Base-by-base conservation (phyloP, 2,888 invertebrate species). In the Cataglyphis livida region DNA sequence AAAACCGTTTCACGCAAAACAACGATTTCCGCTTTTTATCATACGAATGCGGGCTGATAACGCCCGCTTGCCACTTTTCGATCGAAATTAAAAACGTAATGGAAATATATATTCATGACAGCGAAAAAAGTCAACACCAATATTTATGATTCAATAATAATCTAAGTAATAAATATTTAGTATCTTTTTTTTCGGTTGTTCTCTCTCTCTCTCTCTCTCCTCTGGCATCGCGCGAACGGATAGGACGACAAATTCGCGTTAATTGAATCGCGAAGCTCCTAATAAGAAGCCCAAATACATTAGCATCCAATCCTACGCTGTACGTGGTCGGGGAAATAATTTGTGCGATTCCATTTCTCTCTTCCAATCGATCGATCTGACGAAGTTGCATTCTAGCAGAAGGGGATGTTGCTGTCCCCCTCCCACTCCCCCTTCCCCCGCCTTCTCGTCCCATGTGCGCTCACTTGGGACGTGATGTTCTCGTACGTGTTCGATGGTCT, bases 271-370 rank as follows among this genome's bases (percentile, higher is more conserved):
- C 18, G 79, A 76, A 61, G 68, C 70, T 64, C 41, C 82, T 87
- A 84, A 88, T 87, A 87, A 89, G 82, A 82, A 88, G 65, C 74
- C 75, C 86, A 89, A 90, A 89, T 85, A 86, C 84, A 86, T 90
- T 86, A 88, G 84, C 90, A 85, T 88, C 83, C 83, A 82, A 89
- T 90, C 86, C 76, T 35, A 35, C 76, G 75, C 68, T 62, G 73
- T 51, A 71, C 74, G 48, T 41, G 59, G 32, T 5, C 35, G 74
- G 48, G 65, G 82, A 64, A 83, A 84, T 85, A 81, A 89, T 85
- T 86, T 71, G 84, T n/a, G 78, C 48, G 61, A 84, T 86, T 82
- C 70, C 73, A 48, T 88, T 74, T 78, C 81, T 44, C 78, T 61
- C 28, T n/a, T 9, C 54, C 18, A 38, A 73, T 1, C 74, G 44